Conservation (phyloP, 2,888 invertebrate species). For the Cataglyphis albicans region DNA sequence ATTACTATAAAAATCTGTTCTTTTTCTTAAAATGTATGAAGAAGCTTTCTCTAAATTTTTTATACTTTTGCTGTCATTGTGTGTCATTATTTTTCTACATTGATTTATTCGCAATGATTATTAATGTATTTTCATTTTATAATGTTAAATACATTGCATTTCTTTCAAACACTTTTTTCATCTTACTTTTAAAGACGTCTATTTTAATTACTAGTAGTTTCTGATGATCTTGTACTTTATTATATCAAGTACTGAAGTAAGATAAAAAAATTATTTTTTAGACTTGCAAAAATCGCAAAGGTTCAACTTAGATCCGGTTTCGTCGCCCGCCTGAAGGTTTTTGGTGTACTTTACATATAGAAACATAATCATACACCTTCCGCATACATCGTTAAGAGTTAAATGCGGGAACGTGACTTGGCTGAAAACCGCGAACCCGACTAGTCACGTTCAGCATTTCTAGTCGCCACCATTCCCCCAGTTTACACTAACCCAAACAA, state of each 20-base stretch:
- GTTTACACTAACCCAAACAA: slow-evolving; percentile 32
- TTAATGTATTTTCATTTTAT: neutral
- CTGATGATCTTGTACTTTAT: neutral
- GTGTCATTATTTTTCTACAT: neutral
- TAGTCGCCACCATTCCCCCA: slow-evolving; percentile 4
- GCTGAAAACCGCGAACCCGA: neutral
- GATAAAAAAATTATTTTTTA: slow-evolving; percentile 13
- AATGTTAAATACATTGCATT: neutral
- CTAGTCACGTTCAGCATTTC: slow-evolving; percentile 33
- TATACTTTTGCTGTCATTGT: neutral
- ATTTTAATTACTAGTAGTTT: neutral
- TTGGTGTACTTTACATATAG: slow-evolving; percentile 15
- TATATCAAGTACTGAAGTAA: neutral
- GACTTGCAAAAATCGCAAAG: neutral
- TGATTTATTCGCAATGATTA: neutral
- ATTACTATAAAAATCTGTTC: neutral
- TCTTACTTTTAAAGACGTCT: neutral
- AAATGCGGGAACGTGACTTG: slow-evolving; percentile 36
- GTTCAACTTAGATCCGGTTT: neutral
- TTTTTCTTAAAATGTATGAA: neutral
- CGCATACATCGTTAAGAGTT: slow-evolving; percentile 31
- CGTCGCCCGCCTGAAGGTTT: neutral
- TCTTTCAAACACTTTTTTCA: neutral
- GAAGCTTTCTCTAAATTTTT: neutral
- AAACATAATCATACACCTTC: slow-evolving; percentile 9